These are phyloP conservation scores for Rhamnusium bicolor DNA, from an alignment of 2,888 invertebrate genomes.

Conservation along the genomic window DNA sequence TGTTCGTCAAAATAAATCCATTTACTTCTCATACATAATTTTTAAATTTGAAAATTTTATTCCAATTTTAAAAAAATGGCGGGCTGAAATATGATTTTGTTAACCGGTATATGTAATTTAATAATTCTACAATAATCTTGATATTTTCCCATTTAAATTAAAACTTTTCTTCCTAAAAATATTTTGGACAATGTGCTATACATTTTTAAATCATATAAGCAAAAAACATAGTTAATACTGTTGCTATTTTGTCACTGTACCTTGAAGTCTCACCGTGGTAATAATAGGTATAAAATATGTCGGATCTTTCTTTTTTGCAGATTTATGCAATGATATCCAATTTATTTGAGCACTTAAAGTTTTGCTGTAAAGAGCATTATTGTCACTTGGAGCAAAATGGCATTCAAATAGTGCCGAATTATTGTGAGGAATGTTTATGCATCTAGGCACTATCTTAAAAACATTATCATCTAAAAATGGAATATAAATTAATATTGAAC, in stretches of 20 bases:
- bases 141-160: too few species aligned
- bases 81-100: too few species aligned
- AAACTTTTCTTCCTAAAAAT: too few species aligned
- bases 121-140: too few species aligned
- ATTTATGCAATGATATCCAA: conserved; percentile 54
- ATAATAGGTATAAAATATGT: conserved; percentile 39
- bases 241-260: conserved; percentile 18
- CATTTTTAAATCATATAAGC: too few species aligned
- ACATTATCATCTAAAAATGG: conserved; percentile 56
- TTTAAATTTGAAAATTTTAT: too few species aligned
- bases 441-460: conserved; percentile 64
- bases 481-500: conserved; percentile 19
- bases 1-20: too few species aligned
- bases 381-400: conserved; percentile 62
- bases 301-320: neutral
- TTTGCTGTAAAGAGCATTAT: conserved; percentile 60
- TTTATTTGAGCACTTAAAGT: conserved; percentile 63
- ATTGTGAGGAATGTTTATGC: conserved; percentile 56
- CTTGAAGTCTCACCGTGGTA: conserved; percentile 46
- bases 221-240: too few species aligned
- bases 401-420: conserved; percentile 65
- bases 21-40: too few species aligned
- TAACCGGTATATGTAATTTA: too few species aligned
- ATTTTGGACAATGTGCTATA: too few species aligned
- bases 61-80: too few species aligned